Evolutionary conservation across 2,888 invertebrate genomes (phyloP), one percentile per base, ranked within the genome.

Genomic region (Anagyrus pseudococci): DNA sequence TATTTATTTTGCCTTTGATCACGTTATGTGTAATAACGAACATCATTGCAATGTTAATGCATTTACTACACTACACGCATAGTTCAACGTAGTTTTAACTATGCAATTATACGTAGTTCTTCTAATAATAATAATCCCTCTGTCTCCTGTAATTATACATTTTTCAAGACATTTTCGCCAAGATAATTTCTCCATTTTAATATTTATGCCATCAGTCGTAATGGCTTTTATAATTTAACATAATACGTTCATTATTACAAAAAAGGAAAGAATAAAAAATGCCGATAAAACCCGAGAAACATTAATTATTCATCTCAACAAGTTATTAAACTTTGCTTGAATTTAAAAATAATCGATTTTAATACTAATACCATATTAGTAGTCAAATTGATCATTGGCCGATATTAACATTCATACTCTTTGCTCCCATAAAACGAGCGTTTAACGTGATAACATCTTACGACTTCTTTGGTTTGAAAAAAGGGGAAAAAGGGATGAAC

Each of bases 181-280:
- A n/a, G n/a, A n/a, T 65, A 55, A 56, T 62, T 52, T 58, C 62
- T 65, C 58, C 55, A 59, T 57, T 56, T 52, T 53, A 46, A 43
- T 46, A 15, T 25, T 33, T 46, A 49, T 53, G 40, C 25, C 25
- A 33, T 49, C n/a, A 59, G 53, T 46, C 25, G 43, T 10, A 52
- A 46, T 53, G 66, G 55, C 55, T 58, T 26, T 54, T 54, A 17
- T 40, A 59, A 56, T 59, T 55, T 37, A 48, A 33, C 53, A 48
- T 59, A 50, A 58, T 65, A 15, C 13, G 20, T 61, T 57, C 22
- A 47, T 57, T 47, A 22, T 4, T 17, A 23, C 44, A 62, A 58
- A 62, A 56, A n/a, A 2, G 8, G 15, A 13, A 20, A 20, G 19
- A 44, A 22, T 44, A 13, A 40, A 25, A 22, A 17, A 20, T 49